Conservation (phyloP, 2,888 invertebrate genomes). For the Allophyes oxyacanthae region DNA sequence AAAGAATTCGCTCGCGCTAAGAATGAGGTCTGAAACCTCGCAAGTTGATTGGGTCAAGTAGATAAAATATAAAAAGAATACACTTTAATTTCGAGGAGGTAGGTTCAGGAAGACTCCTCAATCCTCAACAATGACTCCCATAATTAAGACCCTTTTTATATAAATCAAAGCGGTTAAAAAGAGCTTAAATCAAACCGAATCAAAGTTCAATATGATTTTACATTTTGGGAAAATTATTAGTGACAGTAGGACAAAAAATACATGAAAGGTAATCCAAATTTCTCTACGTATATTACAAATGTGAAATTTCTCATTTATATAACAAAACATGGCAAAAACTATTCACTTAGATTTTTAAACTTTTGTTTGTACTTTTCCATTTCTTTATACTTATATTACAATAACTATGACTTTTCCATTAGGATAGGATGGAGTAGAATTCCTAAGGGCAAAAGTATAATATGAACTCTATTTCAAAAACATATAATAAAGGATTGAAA, state of each 20-base stretch:
- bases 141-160: too few relatives aligned
- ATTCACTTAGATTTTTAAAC: slow-evolving; percentile 10
- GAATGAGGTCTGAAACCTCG: slow-evolving; percentile 2
- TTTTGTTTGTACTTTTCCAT: slow-evolving; percentile 2
- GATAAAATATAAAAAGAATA: not conserved
- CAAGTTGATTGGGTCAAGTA: slow-evolving; percentile 15
- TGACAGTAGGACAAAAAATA: too few relatives aligned
- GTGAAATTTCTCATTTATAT: too few relatives aligned
- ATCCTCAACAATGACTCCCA: not conserved
- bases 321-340: slow-evolving; percentile 6
- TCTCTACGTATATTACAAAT: too few relatives aligned
- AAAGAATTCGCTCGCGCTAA: slow-evolving; percentile 10
- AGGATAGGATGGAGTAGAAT: slow-evolving; percentile 29
- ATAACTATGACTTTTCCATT: slow-evolving; percentile 43
- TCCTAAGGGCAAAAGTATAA: slow-evolving; percentile 42
- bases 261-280: too few relatives aligned
- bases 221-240: too few relatives aligned
- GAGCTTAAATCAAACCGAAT: too few relatives aligned
- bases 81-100: not conserved
- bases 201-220: too few relatives aligned
- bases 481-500: slow-evolving; percentile 53
- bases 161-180: too few relatives aligned
- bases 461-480: slow-evolving; percentile 42
- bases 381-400: slow-evolving; percentile 6
- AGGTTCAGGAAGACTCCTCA: not conserved